Evolutionary conservation across 2,113 vertebrate species (phyloP).

Genomic region (Dryoscopus gambensis): DNA sequence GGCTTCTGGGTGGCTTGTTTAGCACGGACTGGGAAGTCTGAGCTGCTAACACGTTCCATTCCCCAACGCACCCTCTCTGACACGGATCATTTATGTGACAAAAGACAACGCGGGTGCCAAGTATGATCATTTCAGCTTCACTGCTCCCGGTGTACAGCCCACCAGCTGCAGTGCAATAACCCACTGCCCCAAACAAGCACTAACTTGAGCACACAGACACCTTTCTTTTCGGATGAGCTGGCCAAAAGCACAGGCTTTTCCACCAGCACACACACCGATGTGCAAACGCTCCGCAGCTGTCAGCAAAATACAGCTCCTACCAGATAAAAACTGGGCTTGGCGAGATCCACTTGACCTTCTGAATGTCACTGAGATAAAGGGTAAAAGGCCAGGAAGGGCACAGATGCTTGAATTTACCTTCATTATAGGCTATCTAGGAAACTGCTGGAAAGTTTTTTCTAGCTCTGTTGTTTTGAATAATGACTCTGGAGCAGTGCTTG

Average conservation of each 20-base stretch:
- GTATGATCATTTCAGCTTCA: background rate
- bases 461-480: background rate
- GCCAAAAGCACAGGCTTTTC: background rate
- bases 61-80: background rate
- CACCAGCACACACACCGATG: fast-evolving
- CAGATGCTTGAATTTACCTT: background rate
- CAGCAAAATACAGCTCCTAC: background rate
- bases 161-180: background rate
- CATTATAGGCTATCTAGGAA: background rate
- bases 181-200: background rate
- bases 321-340: background rate
- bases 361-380: background rate
- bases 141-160: background rate
- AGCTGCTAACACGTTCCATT: background rate
- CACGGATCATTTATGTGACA: background rate
- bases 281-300: background rate
- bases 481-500: background rate
- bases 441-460: background rate
- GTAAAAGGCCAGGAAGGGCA: background rate
- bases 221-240: background rate
- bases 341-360: background rate
- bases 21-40: background rate
- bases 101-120: background rate
- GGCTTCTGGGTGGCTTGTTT: background rate
- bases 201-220: background rate